Evolutionary conservation across 2,888 invertebrate species (phyloP).

Genomic region (Pardosa pseudoannulata): DNA sequence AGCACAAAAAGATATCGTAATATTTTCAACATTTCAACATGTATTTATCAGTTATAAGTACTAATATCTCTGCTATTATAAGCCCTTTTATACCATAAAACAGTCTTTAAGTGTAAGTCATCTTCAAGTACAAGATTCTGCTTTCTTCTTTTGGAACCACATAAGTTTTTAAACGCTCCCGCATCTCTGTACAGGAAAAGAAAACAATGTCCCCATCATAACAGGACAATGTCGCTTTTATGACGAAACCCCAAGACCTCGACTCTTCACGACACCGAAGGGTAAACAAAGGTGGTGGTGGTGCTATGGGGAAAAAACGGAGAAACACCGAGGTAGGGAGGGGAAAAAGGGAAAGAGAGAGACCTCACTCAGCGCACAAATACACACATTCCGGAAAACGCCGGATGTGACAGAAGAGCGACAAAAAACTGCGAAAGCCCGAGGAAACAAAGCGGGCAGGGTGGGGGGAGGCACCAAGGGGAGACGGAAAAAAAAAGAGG

Average conservation of each 20-base stretch:
- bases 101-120: too few species aligned
- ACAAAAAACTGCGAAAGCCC: conserved; percentile 44
- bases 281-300: conserved; percentile 59
- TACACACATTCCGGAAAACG: conserved; percentile 68
- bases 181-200: neutral
- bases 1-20: too few species aligned
- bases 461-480: too few species aligned
- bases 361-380: conserved; percentile 33
- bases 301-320: neutral
- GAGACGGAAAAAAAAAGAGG: conserved; percentile 19
- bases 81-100: too few species aligned
- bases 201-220: neutral
- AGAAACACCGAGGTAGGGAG: neutral
- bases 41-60: too few species aligned
- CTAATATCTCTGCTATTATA: too few species aligned
- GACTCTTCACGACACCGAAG: neutral
- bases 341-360: neutral
- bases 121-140: too few species aligned
- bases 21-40: too few species aligned
- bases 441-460: conserved; percentile 57
- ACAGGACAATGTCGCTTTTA: neutral
- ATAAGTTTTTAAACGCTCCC: neutral
- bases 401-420: conserved; percentile 67
- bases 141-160: too few species aligned
- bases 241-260: neutral